Base-by-base conservation (phyloP, 2,888 invertebrate species). In the Morpho helenor region DNA sequence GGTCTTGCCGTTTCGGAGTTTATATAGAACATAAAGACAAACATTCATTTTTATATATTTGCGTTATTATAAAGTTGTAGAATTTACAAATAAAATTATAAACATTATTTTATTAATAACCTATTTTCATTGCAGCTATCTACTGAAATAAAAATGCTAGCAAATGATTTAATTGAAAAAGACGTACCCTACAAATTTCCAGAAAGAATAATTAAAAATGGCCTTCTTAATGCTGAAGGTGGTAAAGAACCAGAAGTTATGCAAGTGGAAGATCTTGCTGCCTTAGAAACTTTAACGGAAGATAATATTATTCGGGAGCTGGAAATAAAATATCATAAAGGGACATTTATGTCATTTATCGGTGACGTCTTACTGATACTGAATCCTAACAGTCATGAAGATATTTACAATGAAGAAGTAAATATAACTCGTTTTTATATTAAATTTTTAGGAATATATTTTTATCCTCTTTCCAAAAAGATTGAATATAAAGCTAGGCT, bases 181-280 rank as follows among this genome's bases (percentile, higher is more conserved):
- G 87, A 86, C 67, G 68, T 78, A 8, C 77, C 80, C 6, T 76
- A 78, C 52, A 85, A 81, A 71, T 68, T 70, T 66, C 83, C 89
- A 52, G 87, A 94, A 79, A 78, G 91, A 68, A 80, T 91, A 59
- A 88, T 92, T 1, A 86, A 83, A 71, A 82, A 91, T 62, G 87
- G 89, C 57, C 71, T 89, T 58, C 66, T 92, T 57, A 86, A 88
- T 68, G 83, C 79, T 59, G 82, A 92, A 79, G 84, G 92, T 62
- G 80, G 92, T 72, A 80, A 84, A 23, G 91, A 92, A 59, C 92
- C 94, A 7, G 94, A 96, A 73, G 91, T 92, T 2, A 95, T 97
- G 94, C 93, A 94, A 72, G 94, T 94, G 1, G 97, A 97, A 86
- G 97, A 97, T 85, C 87, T 97, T 63, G 96, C 96, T 0, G 95